Evolutionary conservation across 1,140 invertebrate genomes (phyloP), one percentile per base, ranked within the genome.

Genomic region (Onthophagus taurus): DNA sequence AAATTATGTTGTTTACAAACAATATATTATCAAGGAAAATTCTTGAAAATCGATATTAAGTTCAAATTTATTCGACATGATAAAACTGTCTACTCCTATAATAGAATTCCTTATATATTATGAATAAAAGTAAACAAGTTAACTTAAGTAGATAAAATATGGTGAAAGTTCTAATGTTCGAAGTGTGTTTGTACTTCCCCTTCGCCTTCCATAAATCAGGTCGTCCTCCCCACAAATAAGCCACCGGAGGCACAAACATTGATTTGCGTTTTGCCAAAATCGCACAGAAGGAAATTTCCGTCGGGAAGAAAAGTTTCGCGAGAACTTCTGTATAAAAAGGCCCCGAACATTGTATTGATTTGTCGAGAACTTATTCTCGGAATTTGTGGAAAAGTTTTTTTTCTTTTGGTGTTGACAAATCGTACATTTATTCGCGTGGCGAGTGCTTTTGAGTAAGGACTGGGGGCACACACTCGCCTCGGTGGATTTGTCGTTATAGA

Each of bases 121-220:
- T 37, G 8, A 21, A 9, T 37, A 37, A 37, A 41, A 41, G 38
- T 41, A 41, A 41, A 41, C 38, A 41, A 41, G 38, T 41, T 41
- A 41, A 41, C 24, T 23, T 41, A 41, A 41, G 38, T 41, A 41
- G 38, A 41, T 41, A 24, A 41, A 41, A 41, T 41, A 41, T 41
- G 11, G 24, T 4, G 14, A 19, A 41, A 41, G 38, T 41, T 41
- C 38, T 41, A 41, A 41, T 41, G 38, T 21, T 41, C 14, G 3
- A 24, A 41, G 12, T 41, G 38, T 24, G 24, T 41, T 41, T 19
- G 38, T 29, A 41, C 29, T 41, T 41, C 14, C 14, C 38, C 3
- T 24, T 4, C 38, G n/a, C 23, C 24, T 12, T 4, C n/a, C 38
- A 24, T 41, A 41, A 41, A 26, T 41, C 24, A 41, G 24, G n/a